Evolutionary conservation across 2,888 invertebrate genomes (phyloP).

Genomic region (Pollenia griseotomentosa): DNA sequence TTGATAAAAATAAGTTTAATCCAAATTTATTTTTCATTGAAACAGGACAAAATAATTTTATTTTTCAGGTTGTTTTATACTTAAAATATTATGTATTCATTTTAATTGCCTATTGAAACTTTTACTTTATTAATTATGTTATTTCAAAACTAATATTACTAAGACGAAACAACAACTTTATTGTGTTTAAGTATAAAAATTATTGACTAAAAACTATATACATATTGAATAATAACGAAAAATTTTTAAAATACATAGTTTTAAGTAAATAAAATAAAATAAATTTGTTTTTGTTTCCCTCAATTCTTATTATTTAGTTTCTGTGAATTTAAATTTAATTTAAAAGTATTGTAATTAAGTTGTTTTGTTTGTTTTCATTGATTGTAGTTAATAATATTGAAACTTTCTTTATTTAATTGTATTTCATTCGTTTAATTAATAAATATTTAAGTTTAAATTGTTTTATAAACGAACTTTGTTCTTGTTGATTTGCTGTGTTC

Average conservation of each 20-base stretch:
- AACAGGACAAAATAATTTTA: constrained; percentile 13
- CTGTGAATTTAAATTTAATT: constrained; percentile 56
- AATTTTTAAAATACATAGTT: constrained; percentile 29
- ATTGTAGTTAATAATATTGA: constrained; percentile 31
- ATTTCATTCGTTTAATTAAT: constrained; percentile 34
- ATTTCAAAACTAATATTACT: not conserved
- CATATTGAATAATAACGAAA: constrained; percentile 3
- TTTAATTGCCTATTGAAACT: constrained; percentile 23
- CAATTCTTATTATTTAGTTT: constrained; percentile 30
- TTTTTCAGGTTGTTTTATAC: constrained; percentile 17
- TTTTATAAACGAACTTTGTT: constrained; percentile 34
- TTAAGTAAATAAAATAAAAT: constrained; percentile 48
- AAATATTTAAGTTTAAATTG: constrained; percentile 25
- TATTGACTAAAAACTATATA: constrained; percentile 6
- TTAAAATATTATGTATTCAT: constrained; percentile 6
- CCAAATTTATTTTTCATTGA: constrained; percentile 27
- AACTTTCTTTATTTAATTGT: constrained; percentile 40
- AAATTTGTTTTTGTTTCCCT: constrained; percentile 34
- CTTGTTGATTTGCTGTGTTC: constrained; percentile 43
- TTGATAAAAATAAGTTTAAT: constrained; percentile 31
- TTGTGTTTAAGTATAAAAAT: constrained; percentile 46
- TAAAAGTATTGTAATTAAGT: constrained; percentile 31
- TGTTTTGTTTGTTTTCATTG: constrained; percentile 42
- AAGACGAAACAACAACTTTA: constrained; percentile 36
- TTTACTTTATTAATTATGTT: constrained; percentile 24